Conservation (phyloP, 2,888 invertebrate species). For the Tethea ocularis region DNA sequence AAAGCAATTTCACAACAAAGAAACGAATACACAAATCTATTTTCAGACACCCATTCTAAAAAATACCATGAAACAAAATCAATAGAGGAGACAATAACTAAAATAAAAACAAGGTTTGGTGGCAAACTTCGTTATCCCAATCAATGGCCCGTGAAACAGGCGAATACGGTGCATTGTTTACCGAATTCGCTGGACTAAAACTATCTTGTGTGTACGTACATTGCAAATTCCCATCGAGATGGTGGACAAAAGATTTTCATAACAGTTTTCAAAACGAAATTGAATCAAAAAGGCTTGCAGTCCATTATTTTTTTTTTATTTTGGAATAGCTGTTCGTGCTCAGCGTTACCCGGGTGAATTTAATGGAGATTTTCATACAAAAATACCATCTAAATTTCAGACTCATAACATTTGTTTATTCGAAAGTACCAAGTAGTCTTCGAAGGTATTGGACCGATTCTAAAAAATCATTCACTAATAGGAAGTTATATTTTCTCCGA, state of each 20-base stretch:
- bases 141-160: conserved; percentile 37
- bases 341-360: no score
- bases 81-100: conserved; percentile 23
- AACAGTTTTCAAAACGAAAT: not conserved
- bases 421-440: no score
- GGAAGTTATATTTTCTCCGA: no score
- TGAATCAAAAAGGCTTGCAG: no score
- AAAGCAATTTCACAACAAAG: not conserved
- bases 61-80: not conserved
- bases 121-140: conserved; percentile 28
- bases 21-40: not conserved
- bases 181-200: not conserved
- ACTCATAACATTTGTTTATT: no score
- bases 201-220: not conserved
- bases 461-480: no score
- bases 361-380: no score
- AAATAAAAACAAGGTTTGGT: conserved; percentile 16
- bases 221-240: not conserved
- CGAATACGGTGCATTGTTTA: conserved; percentile 16
- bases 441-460: no score
- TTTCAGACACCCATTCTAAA: not conserved
- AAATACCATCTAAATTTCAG: no score
- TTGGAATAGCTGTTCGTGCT: no score
- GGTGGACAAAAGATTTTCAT: not conserved
- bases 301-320: no score